These are phyloP conservation scores for Trissoscelio sp. DNA, from an alignment of 2,888 invertebrate genomes.

Conservation along the genomic window DNA sequence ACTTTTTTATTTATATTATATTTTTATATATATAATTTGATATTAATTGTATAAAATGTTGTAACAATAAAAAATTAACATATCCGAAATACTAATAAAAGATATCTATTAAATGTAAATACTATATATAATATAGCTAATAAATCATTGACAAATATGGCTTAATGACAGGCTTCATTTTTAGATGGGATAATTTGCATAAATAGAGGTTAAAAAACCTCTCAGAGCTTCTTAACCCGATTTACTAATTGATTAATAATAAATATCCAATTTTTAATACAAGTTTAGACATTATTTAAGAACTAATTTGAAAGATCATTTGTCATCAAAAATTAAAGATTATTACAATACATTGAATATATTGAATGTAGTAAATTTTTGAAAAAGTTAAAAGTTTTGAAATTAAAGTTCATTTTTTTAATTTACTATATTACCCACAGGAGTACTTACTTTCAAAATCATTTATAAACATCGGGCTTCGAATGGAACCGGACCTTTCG, in stretches of 20 bases:
- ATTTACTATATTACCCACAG: conserved; percentile 16
- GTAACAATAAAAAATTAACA: no score
- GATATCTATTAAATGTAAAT: no score
- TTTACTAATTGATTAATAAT: not conserved
- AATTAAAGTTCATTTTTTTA: no score
- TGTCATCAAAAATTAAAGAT: not conserved
- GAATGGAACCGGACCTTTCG: conserved; percentile 55
- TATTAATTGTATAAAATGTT: no score
- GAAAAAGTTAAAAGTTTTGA: no score
- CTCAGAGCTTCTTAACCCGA: not conserved
- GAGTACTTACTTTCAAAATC: conserved; percentile 43
- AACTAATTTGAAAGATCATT: not conserved
- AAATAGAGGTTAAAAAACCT: not conserved
- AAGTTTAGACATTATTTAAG: not conserved
- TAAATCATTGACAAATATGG: no score
- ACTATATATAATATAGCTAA: no score
- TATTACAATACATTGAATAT: not conserved
- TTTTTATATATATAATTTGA: no score
- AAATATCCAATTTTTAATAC: not conserved
- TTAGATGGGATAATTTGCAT: not conserved
- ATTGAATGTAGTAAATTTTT: no score
- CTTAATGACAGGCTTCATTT: not conserved
- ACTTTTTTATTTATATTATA: no score
- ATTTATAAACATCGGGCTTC: conserved; percentile 33
- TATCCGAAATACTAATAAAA: no score